These are phyloP conservation scores for Atrichornis clamosus DNA, from an alignment of 2,113 vertebrate genomes.

Conservation along the genomic window DNA sequence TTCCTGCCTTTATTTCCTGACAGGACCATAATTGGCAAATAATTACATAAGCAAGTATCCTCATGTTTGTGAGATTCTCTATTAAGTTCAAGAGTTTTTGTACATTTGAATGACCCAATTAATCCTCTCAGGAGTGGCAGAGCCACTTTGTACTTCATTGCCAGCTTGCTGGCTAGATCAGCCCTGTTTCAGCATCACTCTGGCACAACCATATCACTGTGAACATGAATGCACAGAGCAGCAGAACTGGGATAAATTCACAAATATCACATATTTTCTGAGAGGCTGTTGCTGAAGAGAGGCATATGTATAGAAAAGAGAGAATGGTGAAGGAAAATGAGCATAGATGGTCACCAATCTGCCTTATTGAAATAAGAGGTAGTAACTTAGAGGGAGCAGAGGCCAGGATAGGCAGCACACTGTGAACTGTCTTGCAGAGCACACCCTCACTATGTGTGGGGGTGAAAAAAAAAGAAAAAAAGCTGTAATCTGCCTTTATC, in stretches of 20 bases:
- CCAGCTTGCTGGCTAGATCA: neutral
- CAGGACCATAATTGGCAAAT: neutral
- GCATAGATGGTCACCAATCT: neutral
- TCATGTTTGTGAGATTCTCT: neutral
- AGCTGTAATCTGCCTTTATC: neutral
- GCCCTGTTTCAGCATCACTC: neutral
- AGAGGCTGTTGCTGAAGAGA: neutral
- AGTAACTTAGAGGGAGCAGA: neutral
- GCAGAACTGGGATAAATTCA: neutral
- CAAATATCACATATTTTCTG: neutral
- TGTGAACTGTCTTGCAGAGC: neutral
- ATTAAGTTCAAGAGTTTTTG: neutral
- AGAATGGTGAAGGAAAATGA: neutral
- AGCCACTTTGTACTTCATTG: neutral
- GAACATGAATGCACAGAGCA: neutral
- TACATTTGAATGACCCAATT: accelerated
- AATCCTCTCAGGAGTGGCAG: neutral
- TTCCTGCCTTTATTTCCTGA: neutral
- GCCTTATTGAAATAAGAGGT: neutral
- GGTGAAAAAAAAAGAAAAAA: neutral
- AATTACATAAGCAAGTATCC: neutral
- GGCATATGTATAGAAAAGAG: neutral
- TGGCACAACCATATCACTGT: neutral
- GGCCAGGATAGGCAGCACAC: neutral
- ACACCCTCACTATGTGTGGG: no score